These are phyloP conservation scores for Uropetala carovei DNA, from an alignment of 2,888 invertebrate species.

Conservation along the genomic window DNA sequence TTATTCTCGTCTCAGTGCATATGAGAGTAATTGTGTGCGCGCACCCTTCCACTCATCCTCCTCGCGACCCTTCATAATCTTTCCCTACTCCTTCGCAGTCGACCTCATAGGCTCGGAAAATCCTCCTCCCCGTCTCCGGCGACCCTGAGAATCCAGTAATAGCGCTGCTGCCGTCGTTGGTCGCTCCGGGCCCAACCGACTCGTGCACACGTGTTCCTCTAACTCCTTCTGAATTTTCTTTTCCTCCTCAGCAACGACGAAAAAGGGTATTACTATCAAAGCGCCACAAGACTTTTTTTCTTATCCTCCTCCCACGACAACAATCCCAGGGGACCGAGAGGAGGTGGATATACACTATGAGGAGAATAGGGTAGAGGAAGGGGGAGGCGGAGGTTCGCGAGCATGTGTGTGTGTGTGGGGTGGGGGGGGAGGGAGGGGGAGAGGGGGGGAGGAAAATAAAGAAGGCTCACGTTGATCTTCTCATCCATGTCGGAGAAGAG, in stretches of 20 bases:
- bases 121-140: background rate
- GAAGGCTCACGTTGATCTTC: conserved; percentile 13
- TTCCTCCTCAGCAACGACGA: background rate
- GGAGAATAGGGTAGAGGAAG: background rate
- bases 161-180: conserved; percentile 23
- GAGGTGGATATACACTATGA: too few relatives aligned
- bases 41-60: background rate
- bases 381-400: background rate
- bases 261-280: conserved; percentile 36
- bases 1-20: background rate
- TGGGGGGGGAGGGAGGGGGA: background rate
- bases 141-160: conserved; percentile 36
- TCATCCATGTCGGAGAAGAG: background rate
- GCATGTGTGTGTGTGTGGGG: background rate
- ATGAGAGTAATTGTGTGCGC: background rate
- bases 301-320: background rate
- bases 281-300: conserved; percentile 2
- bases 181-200: background rate
- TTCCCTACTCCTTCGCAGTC: conserved; percentile 22
- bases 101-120: background rate
- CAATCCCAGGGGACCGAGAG: background rate
- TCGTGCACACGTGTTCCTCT: background rate
- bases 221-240: background rate
- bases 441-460: background rate
- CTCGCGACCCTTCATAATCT: background rate